phyloP scores from a whole-genome alignment of 1,140 invertebrate species.

The Diorhabda sublineata region DNA sequence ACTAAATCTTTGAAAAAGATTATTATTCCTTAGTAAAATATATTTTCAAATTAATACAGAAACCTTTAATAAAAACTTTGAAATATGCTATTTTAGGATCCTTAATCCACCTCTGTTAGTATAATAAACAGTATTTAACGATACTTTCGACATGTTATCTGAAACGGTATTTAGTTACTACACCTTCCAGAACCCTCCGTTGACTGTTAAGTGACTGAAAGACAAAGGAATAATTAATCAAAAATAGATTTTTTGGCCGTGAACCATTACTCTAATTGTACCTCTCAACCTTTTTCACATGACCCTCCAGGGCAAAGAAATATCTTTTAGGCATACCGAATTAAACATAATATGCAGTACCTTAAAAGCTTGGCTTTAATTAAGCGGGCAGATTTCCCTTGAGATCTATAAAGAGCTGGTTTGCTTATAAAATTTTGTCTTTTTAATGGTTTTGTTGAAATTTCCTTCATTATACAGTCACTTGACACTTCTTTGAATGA shows the following conservation, averaged over 20 bases:
- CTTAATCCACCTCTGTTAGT: too few species aligned
- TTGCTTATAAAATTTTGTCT: neutral
- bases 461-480: neutral
- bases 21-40: too few species aligned
- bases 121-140: too few species aligned
- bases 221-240: constrained; percentile 3
- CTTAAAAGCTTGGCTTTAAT: constrained; percentile 2
- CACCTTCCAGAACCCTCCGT: neutral
- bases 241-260: neutral
- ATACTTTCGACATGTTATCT: too few species aligned
- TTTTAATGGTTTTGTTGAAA: constrained; percentile 1
- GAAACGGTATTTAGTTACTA: too few species aligned
- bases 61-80: too few species aligned
- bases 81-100: too few species aligned
- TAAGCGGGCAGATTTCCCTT: neutral
- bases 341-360: constrained; percentile 1
- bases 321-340: neutral
- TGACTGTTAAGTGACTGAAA: neutral
- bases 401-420: neutral
- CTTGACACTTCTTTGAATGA: neutral
- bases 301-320: neutral
- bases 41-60: too few species aligned
- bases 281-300: neutral
- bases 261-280: neutral
- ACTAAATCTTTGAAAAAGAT: too few species aligned